These are phyloP conservation scores for Fulica atra DNA, from an alignment of 2,113 vertebrate species.

Conservation along the genomic window DNA sequence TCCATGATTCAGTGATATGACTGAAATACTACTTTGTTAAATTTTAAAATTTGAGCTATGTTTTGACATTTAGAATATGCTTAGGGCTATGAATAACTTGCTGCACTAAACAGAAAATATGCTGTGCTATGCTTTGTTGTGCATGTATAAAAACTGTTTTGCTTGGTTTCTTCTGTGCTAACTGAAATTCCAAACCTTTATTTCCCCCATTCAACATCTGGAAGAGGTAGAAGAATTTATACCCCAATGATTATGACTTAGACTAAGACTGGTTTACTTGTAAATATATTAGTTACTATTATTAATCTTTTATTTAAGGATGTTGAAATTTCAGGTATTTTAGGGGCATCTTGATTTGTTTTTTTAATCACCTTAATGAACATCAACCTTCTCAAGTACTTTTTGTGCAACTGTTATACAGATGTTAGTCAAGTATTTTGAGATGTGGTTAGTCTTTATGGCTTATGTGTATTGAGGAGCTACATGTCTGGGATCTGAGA, in stretches of 20 bases:
- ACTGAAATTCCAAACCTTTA: not conserved
- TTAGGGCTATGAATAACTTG: not conserved
- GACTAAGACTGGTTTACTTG: accelerated
- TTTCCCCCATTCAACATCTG: not conserved
- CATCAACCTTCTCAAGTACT: not conserved
- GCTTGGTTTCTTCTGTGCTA: not conserved
- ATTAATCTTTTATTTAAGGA: not conserved
- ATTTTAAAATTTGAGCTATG: not conserved
- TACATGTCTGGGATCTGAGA: not conserved
- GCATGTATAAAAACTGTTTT: not conserved
- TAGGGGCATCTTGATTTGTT: accelerated
- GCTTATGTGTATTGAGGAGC: not conserved
- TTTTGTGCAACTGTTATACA: not conserved
- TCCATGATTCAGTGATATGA: not conserved
- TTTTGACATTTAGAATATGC: not conserved
- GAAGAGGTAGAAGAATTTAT: not conserved
- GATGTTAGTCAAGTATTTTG: not conserved
- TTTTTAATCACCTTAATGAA: not conserved
- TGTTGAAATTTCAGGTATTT: not conserved
- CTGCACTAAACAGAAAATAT: not conserved
- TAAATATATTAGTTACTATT: not conserved
- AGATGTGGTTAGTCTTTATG: not conserved
- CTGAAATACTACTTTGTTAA: not conserved
- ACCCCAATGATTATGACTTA: not conserved
- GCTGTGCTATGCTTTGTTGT: not conserved